phyloP scores from a whole-genome alignment of 2,797 vertebrate genomes.

The Hippopotamyrus pictus region DNA sequence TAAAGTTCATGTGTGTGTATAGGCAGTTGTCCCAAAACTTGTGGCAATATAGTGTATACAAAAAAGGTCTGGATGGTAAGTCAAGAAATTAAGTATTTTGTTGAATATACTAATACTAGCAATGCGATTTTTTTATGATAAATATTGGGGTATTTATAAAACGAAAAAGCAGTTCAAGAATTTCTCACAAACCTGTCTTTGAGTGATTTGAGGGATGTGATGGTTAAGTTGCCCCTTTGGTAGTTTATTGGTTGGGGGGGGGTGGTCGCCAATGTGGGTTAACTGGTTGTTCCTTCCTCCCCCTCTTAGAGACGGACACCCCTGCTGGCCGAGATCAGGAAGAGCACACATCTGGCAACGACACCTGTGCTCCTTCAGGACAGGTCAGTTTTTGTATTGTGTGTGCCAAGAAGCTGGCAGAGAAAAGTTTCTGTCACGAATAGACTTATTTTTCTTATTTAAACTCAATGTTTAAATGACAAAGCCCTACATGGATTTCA shows the following conservation, averaged over 20 bases:
- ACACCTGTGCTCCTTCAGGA: conserved; percentile 54
- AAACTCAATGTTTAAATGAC: background rate
- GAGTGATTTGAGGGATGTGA: background rate
- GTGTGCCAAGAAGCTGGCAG: background rate
- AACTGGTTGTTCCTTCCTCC: background rate
- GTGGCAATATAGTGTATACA: background rate
- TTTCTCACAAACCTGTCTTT: background rate
- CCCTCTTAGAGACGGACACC: conserved; percentile 18
- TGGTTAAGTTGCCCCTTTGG: background rate
- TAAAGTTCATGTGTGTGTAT: background rate
- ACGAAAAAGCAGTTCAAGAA: background rate
- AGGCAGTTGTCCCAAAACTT: background rate
- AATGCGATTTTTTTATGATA: background rate
- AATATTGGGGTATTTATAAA: background rate
- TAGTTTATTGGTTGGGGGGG: background rate
- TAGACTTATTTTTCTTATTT: background rate
- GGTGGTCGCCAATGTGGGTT: background rate
- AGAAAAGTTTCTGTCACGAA: background rate
- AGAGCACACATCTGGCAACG: conserved; percentile 59
- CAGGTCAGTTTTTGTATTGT: conserved; percentile 50
- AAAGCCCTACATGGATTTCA: background rate
- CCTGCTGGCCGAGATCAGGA: conserved; percentile 54
- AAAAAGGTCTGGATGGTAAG: background rate
- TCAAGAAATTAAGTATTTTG: background rate
- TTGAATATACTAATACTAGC: background rate